Evolutionary conservation across 2,888 invertebrate species (phyloP).

Genomic region (Scaptodrosophila latifasciaeformis): DNA sequence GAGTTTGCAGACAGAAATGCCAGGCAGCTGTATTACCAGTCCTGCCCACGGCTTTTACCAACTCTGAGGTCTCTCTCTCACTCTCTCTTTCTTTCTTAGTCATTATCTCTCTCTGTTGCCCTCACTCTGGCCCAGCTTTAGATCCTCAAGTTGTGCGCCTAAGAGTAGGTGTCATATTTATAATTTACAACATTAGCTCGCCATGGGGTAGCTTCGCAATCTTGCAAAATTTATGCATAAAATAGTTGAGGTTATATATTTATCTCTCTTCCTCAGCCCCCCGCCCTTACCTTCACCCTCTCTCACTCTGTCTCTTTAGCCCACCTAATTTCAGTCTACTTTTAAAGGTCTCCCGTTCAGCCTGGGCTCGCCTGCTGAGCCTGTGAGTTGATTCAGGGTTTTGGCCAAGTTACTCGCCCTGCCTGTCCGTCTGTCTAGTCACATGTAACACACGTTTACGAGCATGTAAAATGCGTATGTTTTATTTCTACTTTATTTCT

Average conservation of each 20-base stretch:
- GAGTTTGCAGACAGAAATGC: conserved; percentile 15
- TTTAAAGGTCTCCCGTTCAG: neutral
- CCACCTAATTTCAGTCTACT: no score
- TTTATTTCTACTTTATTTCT: conserved; percentile 52
- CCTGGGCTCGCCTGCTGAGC: neutral
- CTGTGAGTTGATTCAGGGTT: no score
- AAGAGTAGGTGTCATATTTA: conserved; percentile 73
- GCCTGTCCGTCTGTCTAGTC: conserved; percentile 26
- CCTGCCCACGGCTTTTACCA: conserved; percentile 52
- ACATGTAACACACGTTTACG: conserved; percentile 67
- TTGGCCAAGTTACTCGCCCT: neutral
- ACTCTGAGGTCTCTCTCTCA: conserved; percentile 4
- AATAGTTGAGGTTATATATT: conserved; percentile 65
- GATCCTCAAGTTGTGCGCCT: conserved; percentile 23
- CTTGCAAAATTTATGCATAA: conserved; percentile 65
- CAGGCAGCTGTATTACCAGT: conserved; percentile 28
- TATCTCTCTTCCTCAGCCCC: conserved; percentile 14
- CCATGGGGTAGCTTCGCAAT: conserved; percentile 70
- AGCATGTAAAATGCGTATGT: conserved; percentile 67
- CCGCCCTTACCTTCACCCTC: conserved; percentile 15
- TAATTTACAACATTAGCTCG: conserved; percentile 72
- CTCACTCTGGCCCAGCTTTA: neutral
- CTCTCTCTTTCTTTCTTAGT: neutral
- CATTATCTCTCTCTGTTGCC: conserved; percentile 7
- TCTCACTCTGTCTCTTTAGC: no score